Evolutionary conservation across 2,797 vertebrate species (phyloP).

Genomic region (Microhierax caerulescens): DNA sequence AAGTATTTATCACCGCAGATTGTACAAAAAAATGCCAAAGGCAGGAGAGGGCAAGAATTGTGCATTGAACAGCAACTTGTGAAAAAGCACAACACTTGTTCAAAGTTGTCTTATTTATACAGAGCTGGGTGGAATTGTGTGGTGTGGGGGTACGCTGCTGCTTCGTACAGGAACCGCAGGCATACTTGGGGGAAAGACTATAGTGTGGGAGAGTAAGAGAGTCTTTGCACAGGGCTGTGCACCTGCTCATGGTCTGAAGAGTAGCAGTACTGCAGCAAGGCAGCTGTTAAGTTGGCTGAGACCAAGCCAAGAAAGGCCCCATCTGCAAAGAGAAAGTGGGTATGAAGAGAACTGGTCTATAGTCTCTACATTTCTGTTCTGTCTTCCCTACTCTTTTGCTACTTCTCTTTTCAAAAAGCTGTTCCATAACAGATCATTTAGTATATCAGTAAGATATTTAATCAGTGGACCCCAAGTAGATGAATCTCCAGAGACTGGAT

Average conservation of each 20-base stretch:
- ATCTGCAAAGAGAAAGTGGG: background rate
- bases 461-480: slow-evolving; percentile 79
- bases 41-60: background rate
- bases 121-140: background rate
- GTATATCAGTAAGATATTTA: slow-evolving; percentile 26
- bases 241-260: background rate
- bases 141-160: too few species aligned
- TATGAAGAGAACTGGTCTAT: background rate
- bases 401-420: slow-evolving; percentile 71
- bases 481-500: slow-evolving; percentile 23
- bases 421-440: slow-evolving; percentile 65
- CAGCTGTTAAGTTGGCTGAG: background rate
- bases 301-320: background rate
- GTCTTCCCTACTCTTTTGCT: background rate
- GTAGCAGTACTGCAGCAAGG: background rate
- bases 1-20: background rate
- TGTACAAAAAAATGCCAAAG: background rate
- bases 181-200: background rate
- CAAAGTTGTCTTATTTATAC: background rate
- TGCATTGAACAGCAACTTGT: background rate
- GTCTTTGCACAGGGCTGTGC: background rate
- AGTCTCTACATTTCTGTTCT: background rate
- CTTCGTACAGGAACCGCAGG: background rate
- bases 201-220: background rate
- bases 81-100: background rate